A percentile compares a stretch with the other conserved stretches of the same genome.
These are phyloP conservation scores for Neodiprion fabricii DNA, from an alignment of 1,140 invertebrate genomes.

Conservation along the genomic window DNA sequence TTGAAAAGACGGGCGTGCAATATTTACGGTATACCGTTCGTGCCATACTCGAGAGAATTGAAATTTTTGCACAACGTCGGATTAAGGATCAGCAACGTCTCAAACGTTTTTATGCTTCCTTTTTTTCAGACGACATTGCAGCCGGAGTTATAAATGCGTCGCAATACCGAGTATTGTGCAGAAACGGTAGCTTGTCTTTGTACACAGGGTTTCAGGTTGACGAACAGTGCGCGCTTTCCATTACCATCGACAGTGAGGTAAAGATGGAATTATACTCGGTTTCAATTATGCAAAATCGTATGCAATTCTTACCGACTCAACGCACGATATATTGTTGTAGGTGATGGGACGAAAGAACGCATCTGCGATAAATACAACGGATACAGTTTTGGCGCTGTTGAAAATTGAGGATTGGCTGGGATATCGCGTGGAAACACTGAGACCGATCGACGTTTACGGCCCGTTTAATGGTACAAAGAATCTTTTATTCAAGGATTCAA, in stretches of 20 bases:
- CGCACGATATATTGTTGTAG: constrained; percentile 33
- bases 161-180: constrained; percentile 63
- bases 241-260: constrained; percentile 68
- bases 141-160: constrained; percentile 20
- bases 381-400: constrained; percentile 54
- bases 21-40: too few relatives aligned
- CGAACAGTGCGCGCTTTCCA: constrained; percentile 62
- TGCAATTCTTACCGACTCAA: constrained; percentile 3
- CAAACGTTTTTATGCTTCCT: neutral
- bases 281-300: constrained; percentile 19
- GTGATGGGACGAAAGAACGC: constrained; percentile 44
- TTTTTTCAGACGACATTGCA: constrained; percentile 18
- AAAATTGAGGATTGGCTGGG: constrained; percentile 64
- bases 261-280: constrained; percentile 48
- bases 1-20: too few relatives aligned
- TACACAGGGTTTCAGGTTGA: constrained; percentile 61
- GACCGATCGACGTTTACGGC: constrained; percentile 56
- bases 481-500: constrained; percentile 67
- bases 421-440: constrained; percentile 33
- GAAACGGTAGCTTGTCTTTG: constrained; percentile 64
- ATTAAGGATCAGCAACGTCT: too few relatives aligned
- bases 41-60: too few relatives aligned
- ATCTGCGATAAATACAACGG: constrained; percentile 46
- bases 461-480: constrained; percentile 59
- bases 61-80: too few relatives aligned